Evolutionary conservation across 2,113 vertebrate genomes (phyloP).

Genomic region (Pantherophis guttatus): DNA sequence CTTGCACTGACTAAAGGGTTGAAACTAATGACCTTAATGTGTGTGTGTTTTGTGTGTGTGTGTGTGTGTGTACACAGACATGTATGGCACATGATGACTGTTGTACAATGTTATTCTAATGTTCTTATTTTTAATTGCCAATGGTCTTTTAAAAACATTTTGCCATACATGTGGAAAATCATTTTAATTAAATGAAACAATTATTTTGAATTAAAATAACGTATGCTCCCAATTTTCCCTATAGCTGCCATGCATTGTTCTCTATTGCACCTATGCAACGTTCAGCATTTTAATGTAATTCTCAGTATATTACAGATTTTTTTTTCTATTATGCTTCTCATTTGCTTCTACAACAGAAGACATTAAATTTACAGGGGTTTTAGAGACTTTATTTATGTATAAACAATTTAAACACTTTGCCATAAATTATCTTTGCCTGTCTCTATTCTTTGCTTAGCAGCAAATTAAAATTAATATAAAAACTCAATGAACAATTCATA

Average conservation of each 20-base stretch:
- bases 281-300: accelerated
- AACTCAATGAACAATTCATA: constrained; percentile 98
- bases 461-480: constrained; percentile 99
- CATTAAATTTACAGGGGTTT: constrained; percentile 95
- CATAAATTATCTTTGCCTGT: constrained; percentile 99
- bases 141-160: neutral
- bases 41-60: neutral
- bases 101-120: neutral
- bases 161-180: neutral
- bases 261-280: neutral
- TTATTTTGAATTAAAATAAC: neutral
- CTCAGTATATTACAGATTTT: neutral
- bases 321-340: too few species aligned
- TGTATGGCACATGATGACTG: neutral
- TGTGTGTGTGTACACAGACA: too few species aligned
- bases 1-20: neutral
- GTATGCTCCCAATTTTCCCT: neutral
- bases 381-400: constrained; percentile 99
- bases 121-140: neutral
- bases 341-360: constrained; percentile 73
- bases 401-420: constrained; percentile 99
- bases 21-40: neutral
- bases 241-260: neutral
- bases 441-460: constrained; percentile 98
- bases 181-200: neutral